Base-by-base conservation (phyloP, 2,888 invertebrate species). In the Cheilosia variabilis region DNA sequence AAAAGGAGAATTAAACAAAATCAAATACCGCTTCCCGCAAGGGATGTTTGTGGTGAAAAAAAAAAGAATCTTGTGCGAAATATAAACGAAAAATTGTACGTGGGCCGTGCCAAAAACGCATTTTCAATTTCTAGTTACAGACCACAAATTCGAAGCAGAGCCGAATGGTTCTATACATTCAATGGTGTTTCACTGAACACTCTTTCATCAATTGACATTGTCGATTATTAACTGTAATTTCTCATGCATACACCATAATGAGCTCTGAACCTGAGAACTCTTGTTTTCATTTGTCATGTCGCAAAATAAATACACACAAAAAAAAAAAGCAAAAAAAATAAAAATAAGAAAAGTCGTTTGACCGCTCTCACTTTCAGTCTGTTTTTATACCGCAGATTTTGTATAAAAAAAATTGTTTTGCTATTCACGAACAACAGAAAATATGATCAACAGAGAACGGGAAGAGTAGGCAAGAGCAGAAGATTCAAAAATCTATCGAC, bases 51-150 rank as follows among this genome's bases (percentile, higher is more conserved):
- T 50, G 68, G 24, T 19, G 41, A 60, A 53, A 57, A 9, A 65
- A 57, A 9, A 65, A 1, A 47, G 22, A 65, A 45, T 71, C 41
- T 50, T 55, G 53, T 73, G 78, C 66, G 66, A 68, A 72, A 58
- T 53, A 43, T 73, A 73, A 79, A 63, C 58, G 79, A 55, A 65
- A 63, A 65, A 78, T 78, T 79, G 52, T 52, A 52, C 69, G 63
- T 68, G 55, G 55, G 50, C 53, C 34, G 77, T 71, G 76, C 71
- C 66, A 76, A 86, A 86, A 86, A 80, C 84, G 80, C 84, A 86
- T 80, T 86, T 86, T 43, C 45, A 65, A 75, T 75, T n/a, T 17
- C 27, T 45, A 27, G 57, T 58, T 65, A 72, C 47, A 50, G n/a
- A 55, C 55, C 34, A 45, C 13, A 53, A 63, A 63, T 41, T 60